Conservation (phyloP, 2,888 invertebrate genomes). For the Cantharis lateralis region DNA sequence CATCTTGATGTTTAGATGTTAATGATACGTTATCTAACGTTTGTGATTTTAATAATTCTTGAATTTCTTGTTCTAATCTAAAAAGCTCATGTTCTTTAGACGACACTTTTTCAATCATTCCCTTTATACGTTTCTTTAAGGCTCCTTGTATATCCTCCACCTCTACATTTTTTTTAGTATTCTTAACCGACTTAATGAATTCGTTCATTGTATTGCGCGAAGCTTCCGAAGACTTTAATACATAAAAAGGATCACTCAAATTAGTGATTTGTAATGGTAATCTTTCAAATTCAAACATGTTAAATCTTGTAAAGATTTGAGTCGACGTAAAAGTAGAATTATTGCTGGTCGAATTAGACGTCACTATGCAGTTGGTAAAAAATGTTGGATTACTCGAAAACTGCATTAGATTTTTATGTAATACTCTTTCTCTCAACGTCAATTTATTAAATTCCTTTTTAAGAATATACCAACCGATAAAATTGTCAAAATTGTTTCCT, state of each 20-base stretch:
- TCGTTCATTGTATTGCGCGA: constrained; percentile 45
- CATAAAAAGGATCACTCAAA: constrained; percentile 48
- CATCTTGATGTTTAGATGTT: background rate
- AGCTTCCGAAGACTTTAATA: constrained; percentile 47
- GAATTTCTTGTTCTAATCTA: constrained; percentile 52
- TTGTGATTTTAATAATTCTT: constrained; percentile 9
- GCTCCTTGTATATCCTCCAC: constrained; percentile 49
- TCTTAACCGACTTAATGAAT: constrained; percentile 42
- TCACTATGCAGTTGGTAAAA: constrained; percentile 67
- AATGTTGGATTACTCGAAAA: constrained; percentile 61
- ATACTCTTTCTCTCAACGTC: constrained; percentile 66
- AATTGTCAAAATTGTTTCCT: constrained; percentile 59
- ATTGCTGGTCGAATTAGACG: constrained; percentile 58
- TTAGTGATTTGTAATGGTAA: constrained; percentile 60
- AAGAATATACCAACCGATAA: constrained; percentile 67
- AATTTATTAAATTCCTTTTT: constrained; percentile 63
- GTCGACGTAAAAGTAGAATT: constrained; percentile 66
- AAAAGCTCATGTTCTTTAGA: constrained; percentile 48
- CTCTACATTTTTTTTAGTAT: constrained; percentile 38
- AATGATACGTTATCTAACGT: background rate
- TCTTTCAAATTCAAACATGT: constrained; percentile 60
- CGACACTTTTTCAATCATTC: constrained; percentile 44
- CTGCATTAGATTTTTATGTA: constrained; percentile 66
- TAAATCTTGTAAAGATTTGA: constrained; percentile 66
- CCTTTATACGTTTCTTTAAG: constrained; percentile 47